Evolutionary conservation across 1,140 invertebrate genomes (phyloP), one percentile per base, ranked within the genome.

Genomic region (Euschistus heros): DNA sequence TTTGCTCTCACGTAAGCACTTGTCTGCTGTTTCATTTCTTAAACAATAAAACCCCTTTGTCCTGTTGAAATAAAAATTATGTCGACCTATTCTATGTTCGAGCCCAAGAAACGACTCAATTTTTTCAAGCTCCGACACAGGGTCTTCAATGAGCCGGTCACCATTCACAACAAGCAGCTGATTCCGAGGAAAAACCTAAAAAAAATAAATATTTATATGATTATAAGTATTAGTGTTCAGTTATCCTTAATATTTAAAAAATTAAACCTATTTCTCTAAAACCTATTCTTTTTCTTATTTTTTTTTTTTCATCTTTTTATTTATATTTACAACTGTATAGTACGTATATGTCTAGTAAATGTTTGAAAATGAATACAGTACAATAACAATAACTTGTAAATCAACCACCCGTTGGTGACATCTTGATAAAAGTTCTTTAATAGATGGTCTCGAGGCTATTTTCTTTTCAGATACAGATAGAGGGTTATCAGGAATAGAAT

Each of bases 11-110:
- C 90, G 84, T 65, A 98, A 78, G 78, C 96, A 99, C 72, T 95
- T 88, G 72, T 92, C 88, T 27, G 85, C 84, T 6, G 87, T 89
- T 68, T 89, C 87, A 72, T 89, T 89, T 18, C 46, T 30, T 67
- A 98, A 81, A 76, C 96, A 98, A 72, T 94, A 97, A 77, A 98
- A 98, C 4, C 94, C 94, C 76, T 97, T 97, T 18, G 93, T 94
- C 74, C 91, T 86, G 77, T 98, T 97, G 77, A 97, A 95, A 75
- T 95, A 95, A 77, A 98, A 98, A 77, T 98, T 91, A 70, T 90
- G 87, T 68, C 89, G 84, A 15, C 85, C 86, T 66, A 94, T 88
- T 33, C 82, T 79, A 33, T 83, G 82, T 68, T 89, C 84, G 4
- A 97, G 76, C 67, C 82, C 88, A 42, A 99, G 81, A 76, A 98